Evolutionary conservation across 2,113 vertebrate genomes (phyloP), one percentile per base, ranked within the genome.

Genomic region (Spermophilus dauricus): DNA sequence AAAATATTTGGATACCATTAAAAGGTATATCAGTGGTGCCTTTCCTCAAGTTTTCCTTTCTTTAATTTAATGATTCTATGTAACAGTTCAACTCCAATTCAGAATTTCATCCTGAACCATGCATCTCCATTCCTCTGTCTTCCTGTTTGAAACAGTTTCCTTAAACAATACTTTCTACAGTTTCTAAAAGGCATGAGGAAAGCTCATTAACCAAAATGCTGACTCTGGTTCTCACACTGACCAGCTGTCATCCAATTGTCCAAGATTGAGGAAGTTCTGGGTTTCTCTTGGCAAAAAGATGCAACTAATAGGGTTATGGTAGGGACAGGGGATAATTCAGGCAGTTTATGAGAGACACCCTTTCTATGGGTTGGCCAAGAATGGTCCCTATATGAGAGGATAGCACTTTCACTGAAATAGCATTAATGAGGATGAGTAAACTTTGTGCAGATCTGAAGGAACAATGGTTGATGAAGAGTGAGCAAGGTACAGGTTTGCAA

Each of bases 51-150:
- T 42, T 63, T 87, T 26, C 7, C 39, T 73, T 67, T 58, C 1
- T 37, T 70, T 70, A 2, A 12, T n/a, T 20, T 78, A 94, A 17
- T 69, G 2, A 11, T 26, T 72, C 11, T 42, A 12, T 9, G 45
- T 63, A 42, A 77, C 45, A 16, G 22, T 18, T 42, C 8, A 37
- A 51, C 39, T 7, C 17, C 73, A 86, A 5, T 87, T 58, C 30
- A 58, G 37, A 7, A 45, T 96, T 95, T 82, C 14, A 22, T 65
- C 45, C 26, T 73, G 83, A 95, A 88, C 22, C 61, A 89, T 24
- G 76, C 78, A 16, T 34, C 90, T 65, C 45, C 34, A 51, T 91
- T 8, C 61, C 51, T 63, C 26, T 77, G 18, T 20, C 13, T 94
- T 51, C 6, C 32, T 67, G 95, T 86, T 69, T 69, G 39, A 11